phyloP scores from a whole-genome alignment of 2,797 vertebrate genomes.

The Acipenser oxyrinchus region DNA sequence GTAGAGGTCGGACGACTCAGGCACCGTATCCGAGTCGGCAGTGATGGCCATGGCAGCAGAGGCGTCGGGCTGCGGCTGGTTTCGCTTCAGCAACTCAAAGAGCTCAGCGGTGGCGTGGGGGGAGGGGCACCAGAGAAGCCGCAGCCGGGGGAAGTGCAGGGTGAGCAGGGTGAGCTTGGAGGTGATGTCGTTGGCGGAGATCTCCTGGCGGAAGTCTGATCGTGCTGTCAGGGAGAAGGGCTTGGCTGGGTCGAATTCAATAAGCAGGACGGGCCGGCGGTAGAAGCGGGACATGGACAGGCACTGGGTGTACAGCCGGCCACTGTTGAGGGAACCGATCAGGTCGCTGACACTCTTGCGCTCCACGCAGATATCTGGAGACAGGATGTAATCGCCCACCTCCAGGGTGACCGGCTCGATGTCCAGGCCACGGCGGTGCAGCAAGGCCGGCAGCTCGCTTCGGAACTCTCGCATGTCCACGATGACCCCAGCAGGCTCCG shows the following conservation, averaged over 20 bases:
- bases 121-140: constrained; percentile 91
- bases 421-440: constrained; percentile 87
- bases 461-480: constrained; percentile 96
- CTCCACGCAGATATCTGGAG: constrained; percentile 86
- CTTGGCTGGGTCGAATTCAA: constrained; percentile 87
- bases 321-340: constrained; percentile 84
- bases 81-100: constrained; percentile 81
- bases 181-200: constrained; percentile 76
- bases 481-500: constrained; percentile 65
- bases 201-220: constrained; percentile 74
- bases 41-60: constrained; percentile 72
- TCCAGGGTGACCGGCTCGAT: constrained; percentile 89
- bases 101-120: constrained; percentile 82
- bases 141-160: constrained; percentile 85
- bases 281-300: constrained; percentile 89
- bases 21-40: constrained; percentile 71
- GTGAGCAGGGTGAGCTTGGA: constrained; percentile 88
- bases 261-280: constrained; percentile 77
- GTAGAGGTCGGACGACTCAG: constrained; percentile 73
- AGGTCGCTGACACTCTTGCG: constrained; percentile 90
- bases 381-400: constrained; percentile 93
- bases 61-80: constrained; percentile 67
- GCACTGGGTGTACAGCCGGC: constrained; percentile 84
- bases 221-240: constrained; percentile 77
- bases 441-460: constrained; percentile 84